Conservation (phyloP, 2,113 vertebrate species). For the Bolborhynchus lineola region DNA sequence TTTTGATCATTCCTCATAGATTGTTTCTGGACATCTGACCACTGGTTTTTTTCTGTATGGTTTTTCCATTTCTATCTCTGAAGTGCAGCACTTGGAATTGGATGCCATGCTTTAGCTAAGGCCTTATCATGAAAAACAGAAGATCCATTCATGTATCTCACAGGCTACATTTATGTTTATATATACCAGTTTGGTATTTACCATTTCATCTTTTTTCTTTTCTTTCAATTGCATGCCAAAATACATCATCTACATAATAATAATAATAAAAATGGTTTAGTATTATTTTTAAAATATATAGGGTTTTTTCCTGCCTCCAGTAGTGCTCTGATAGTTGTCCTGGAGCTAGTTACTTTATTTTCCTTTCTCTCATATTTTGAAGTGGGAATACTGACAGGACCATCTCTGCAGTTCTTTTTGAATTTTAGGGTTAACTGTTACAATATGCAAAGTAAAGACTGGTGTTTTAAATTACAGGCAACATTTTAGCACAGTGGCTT, state of each 20-base stretch:
- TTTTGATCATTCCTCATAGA: not conserved
- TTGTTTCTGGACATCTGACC: not conserved
- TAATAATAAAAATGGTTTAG: not conserved
- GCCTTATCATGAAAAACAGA: not conserved
- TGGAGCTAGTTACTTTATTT: not conserved
- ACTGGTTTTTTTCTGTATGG: not conserved
- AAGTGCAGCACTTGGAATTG: not conserved
- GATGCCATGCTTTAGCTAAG: not conserved
- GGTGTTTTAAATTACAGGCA: not conserved
- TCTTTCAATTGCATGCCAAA: not conserved
- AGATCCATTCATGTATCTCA: not conserved
- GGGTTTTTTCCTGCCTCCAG: too few species aligned
- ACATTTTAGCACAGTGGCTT: not conserved
- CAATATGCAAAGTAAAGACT: fast-evolving
- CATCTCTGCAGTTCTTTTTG: not conserved
- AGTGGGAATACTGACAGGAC: not conserved
- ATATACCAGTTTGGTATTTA: not conserved
- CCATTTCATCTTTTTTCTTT: not conserved
- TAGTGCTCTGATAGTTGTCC: not conserved
- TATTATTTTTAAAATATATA: not conserved
- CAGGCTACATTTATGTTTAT: not conserved
- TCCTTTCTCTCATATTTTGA: not conserved
- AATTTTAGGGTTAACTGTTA: not conserved
- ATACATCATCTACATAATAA: not conserved
- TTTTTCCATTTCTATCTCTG: not conserved